Evolutionary conservation across 1,140 invertebrate species (phyloP).

Genomic region (Pseudomyrmex gracilis): DNA sequence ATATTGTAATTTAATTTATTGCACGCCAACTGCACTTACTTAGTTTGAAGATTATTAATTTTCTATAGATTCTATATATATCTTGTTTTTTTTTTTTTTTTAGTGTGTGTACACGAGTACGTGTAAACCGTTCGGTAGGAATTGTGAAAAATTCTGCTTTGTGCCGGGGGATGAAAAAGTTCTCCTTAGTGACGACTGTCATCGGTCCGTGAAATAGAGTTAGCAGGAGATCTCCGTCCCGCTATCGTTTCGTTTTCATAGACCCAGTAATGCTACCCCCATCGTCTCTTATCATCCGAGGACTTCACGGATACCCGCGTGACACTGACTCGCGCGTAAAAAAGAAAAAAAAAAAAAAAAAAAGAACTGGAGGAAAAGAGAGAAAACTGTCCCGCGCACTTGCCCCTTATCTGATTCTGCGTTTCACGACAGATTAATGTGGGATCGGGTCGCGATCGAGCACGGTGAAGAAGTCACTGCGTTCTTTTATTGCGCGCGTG

Average conservation of each 20-base stretch:
- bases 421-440: conserved; percentile 80
- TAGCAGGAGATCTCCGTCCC: conserved; percentile 15
- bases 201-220: not conserved
- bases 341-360: conserved; percentile 11
- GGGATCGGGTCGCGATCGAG: conserved; percentile 70
- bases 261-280: conserved; percentile 40
- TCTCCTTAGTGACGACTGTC: conserved; percentile 3
- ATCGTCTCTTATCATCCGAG: conserved; percentile 44
- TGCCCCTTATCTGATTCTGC: conserved; percentile 76
- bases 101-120: not conserved
- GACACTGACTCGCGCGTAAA: conserved; percentile 40
- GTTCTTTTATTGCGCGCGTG: conserved; percentile 70
- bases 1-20: not conserved
- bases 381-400: conserved; percentile 36
- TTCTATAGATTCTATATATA: not conserved
- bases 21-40: not conserved
- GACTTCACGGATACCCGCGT: conserved; percentile 36
- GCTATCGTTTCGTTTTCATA: conserved; percentile 52
- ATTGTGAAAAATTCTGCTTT: not conserved
- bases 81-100: too few relatives aligned
- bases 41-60: not conserved
- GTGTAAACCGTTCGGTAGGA: too few relatives aligned
- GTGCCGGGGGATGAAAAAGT: not conserved
- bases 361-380: not conserved
- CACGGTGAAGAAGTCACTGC: conserved; percentile 63